Conservation (phyloP, 2,113 vertebrate species). For the Mus pahari region DNA sequence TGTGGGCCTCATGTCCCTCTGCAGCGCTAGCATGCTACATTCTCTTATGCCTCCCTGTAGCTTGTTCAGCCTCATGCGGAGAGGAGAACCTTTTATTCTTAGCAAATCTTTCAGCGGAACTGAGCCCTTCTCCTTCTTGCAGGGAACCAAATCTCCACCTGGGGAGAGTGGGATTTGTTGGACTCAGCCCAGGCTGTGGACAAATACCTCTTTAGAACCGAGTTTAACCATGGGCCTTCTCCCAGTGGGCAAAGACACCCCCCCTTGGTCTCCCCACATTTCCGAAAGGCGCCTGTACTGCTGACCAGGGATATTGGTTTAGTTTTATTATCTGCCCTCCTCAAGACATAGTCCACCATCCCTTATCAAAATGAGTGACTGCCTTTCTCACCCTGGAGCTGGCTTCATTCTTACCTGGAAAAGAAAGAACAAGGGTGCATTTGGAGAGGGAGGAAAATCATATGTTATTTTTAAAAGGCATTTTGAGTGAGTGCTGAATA, state of each 20-base stretch:
- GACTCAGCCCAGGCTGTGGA: not conserved
- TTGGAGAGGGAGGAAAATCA: conserved; percentile 77
- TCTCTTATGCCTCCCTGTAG: not conserved
- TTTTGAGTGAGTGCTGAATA: conserved; percentile 86
- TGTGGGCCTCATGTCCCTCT: not conserved
- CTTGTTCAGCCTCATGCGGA: conserved; percentile 16
- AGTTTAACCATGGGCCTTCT: conserved; percentile 2
- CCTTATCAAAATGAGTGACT: conserved; percentile 33
- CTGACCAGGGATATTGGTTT: conserved; percentile 12
- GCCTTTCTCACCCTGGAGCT: not conserved
- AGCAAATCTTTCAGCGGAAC: conserved; percentile 21
- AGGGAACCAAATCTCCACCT: conserved; percentile 6
- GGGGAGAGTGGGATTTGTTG: conserved; percentile 13
- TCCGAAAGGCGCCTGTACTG: not conserved
- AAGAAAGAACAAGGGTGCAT: conserved; percentile 60
- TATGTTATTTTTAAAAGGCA: conserved; percentile 85
- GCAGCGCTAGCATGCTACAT: not conserved
- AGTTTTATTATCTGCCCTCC: conserved; percentile 57
- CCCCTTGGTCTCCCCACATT: not conserved
- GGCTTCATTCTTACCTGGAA: conserved; percentile 75
- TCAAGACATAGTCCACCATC: conserved; percentile 63
- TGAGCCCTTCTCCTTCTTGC: not conserved
- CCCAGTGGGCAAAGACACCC: not conserved
- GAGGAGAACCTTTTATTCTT: conserved; percentile 62
- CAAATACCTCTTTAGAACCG: not conserved